Evolutionary conservation across 37 sponge, comb jelly and placozoan species (phyloP).

Genomic region (Lycopodina hypogea): DNA sequence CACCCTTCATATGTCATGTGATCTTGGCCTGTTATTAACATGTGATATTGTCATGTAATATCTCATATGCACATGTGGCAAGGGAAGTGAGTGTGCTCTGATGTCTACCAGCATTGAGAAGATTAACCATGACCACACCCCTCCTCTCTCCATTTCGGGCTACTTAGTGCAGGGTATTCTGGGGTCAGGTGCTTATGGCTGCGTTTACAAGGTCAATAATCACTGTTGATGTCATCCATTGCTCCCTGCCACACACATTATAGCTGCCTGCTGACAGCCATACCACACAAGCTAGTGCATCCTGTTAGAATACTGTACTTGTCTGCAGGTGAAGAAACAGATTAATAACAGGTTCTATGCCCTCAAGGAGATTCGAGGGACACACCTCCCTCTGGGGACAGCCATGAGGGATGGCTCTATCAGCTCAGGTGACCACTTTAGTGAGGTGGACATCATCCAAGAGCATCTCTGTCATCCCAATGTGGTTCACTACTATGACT

Average conservation of each 20-base stretch:
- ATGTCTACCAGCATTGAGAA: conserved; percentile 36
- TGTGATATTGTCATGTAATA: too few relatives aligned
- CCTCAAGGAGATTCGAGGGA: conserved; percentile 76
- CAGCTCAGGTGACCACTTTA: conserved; percentile 67
- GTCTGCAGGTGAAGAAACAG: conserved; percentile 25
- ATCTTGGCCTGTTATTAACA: too few relatives aligned
- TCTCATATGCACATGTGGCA: too few relatives aligned
- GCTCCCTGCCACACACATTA: background rate
- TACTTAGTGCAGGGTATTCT: conserved; percentile 79
- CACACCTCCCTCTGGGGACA: conserved; percentile 59
- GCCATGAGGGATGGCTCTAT: conserved; percentile 50
- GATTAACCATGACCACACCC: conserved; percentile 53
- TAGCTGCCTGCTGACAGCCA: too few relatives aligned
- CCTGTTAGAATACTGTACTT: too few relatives aligned
- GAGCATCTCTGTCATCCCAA: conserved; percentile 78
- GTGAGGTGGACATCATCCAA: conserved; percentile 79
- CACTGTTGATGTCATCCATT: background rate
- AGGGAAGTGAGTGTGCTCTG: conserved; percentile 54
- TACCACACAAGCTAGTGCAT: too few relatives aligned
- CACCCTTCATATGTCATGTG: too few relatives aligned
- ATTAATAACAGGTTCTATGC: conserved; percentile 48
- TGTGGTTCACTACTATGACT: conserved; percentile 76
- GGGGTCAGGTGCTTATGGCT: conserved; percentile 89
- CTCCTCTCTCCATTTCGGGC: conserved; percentile 52
- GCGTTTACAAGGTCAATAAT: conserved; percentile 77